Base-by-base conservation (phyloP, 2,888 invertebrate species). In the Agrotis clavis region DNA sequence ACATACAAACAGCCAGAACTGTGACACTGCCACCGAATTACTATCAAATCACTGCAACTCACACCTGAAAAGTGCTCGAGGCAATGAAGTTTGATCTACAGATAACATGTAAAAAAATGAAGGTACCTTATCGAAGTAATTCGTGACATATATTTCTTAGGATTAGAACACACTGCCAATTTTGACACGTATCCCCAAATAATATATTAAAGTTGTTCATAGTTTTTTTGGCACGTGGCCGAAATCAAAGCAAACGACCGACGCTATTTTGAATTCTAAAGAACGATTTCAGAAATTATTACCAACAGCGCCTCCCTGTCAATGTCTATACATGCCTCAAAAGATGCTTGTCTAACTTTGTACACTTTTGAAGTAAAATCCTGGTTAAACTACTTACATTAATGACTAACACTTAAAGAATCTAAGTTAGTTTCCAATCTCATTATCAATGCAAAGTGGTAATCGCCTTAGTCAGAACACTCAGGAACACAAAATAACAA, bases 401-500 rank as follows among this genome's bases (percentile, higher is more conserved):
- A 48, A 18, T 54, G 54, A 56, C 19, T 41, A 48, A 56, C 25
- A 13, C 16, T 45, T 13, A 21, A 51, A 45, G 4, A 59, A 57
- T 53, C 21, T 53, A 19, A 47, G 19, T 11, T 48, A 54, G 7
- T 48, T 41, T 51, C 14, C 4, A 50, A 73, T 67, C 18, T 67
- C 25, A 48, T 41, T 53, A 67, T 19, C 13, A 25, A 74, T 41
- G 60, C 48, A 14, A 56, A 67, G 16, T 45, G 50, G n/a, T 35
- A 16, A 13, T 11, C n/a, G n/a, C 11, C 19, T 67, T 41, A 67
- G 41, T 61, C 54, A 45, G 51, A 41, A 45, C 35, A 66, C 66
- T 47, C 16, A 45, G 7, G 45, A 25, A 57, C 18, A 57, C 51
- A 69, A 30, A 61, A 53, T 19, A 48, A 64, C 63, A 61, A 71